A percentile compares a stretch with the other conserved stretches of the same genome.
phyloP scores from a whole-genome alignment of 1,140 invertebrate genomes.

The Callitettix versicolor region DNA sequence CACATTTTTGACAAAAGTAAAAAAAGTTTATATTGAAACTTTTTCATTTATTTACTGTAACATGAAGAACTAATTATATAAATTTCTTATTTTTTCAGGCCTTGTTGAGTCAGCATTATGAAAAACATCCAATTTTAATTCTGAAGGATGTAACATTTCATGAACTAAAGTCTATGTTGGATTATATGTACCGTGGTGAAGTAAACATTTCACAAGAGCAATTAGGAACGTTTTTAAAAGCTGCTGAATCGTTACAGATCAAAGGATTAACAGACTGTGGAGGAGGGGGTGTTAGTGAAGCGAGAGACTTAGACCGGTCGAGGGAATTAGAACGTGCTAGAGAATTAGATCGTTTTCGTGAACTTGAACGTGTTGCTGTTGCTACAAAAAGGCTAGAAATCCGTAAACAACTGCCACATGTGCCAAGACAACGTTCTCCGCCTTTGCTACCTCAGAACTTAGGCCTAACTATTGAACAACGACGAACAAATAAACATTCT shows the following conservation, averaged over 20 bases:
- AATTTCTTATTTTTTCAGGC: constrained; percentile 49
- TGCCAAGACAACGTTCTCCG: too few relatives aligned
- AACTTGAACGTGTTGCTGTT: background rate
- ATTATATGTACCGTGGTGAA: constrained; percentile 90
- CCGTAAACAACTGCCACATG: too few relatives aligned
- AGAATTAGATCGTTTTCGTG: constrained; percentile 1
- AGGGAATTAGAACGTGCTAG: constrained; percentile 2
- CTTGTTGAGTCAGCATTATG: constrained; percentile 73
- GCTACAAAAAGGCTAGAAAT: too few relatives aligned
- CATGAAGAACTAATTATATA: too few relatives aligned
- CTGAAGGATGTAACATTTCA: constrained; percentile 85
- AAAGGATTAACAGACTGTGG: constrained; percentile 74
- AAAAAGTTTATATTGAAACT: too few relatives aligned
- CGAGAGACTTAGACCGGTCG: background rate
- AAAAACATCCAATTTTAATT: constrained; percentile 85
- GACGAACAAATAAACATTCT: too few relatives aligned
- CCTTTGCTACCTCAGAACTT: too few relatives aligned
- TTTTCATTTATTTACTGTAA: too few relatives aligned
- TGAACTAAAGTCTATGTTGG: constrained; percentile 83
- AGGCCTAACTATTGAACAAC: too few relatives aligned
- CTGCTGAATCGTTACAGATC: constrained; percentile 83
- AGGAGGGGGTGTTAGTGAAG: constrained; percentile 3
- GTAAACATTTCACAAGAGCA: constrained; percentile 89
- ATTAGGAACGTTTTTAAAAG: constrained; percentile 74
- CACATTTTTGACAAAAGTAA: too few relatives aligned